Evolutionary conservation across 2,113 vertebrate genomes (phyloP), one percentile per base, ranked within the genome.

Genomic region (Periophthalmodon schlosseri): DNA sequence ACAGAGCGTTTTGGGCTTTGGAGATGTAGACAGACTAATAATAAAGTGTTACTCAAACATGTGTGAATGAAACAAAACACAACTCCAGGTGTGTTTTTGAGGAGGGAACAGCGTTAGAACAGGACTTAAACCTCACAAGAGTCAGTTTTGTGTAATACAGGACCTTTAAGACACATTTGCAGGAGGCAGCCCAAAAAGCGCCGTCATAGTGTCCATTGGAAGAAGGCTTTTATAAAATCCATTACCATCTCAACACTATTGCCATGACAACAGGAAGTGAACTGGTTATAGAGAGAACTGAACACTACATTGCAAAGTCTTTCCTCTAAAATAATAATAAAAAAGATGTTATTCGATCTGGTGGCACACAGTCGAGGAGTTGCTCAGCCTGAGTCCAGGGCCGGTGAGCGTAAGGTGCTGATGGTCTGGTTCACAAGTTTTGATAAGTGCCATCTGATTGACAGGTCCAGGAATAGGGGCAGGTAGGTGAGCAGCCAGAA

Each of bases 381-480:
- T 64, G 61, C 61, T 2, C 60, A 34, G 16, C 63, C 34, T 20
- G 20, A 39, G 33, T 44, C 20, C 63, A 65, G 8, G 12, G 18
- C 63, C 14, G 7, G 33, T 20, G 28, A 64, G 50, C 0, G 16
- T 46, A 39, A 69, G 13, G 64, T 11, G 50, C 49, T 21, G 56
- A 24, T 11, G 47, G 20, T n/a, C 61, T 52, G 46, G 15, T 75
- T 81, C 46, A 4, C 12, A 52, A 64, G 72, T 69, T 74, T 44
- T 64, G 67, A 65, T 76, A 34, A 63, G 68, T 63, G 46, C 68
- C 54, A 5, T 61, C 10, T 72, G 78, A 86, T 36, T 83, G 84
- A 77, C 76, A 65, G 36, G 34, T 54, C 67, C 54, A 1, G 36
- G 72, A 72, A 84, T 69, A 70, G 79, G 82, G 77, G 73, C 72